These are phyloP conservation scores for Rallus limicola DNA, from an alignment of 2,113 vertebrate genomes.

Conservation along the genomic window DNA sequence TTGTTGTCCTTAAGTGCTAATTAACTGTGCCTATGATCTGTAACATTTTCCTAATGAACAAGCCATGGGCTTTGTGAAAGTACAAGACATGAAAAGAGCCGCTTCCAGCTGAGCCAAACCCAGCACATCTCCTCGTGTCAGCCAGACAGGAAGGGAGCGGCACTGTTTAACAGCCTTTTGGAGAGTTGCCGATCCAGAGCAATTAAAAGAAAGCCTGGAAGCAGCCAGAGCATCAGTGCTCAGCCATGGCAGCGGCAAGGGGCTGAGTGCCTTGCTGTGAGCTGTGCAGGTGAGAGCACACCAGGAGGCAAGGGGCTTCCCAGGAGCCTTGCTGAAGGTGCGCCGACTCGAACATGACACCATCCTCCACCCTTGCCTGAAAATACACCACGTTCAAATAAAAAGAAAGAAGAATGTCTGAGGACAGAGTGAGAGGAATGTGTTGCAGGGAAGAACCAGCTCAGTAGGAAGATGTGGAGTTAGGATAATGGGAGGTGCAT, in stretches of 20 bases:
- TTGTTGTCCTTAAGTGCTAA: slow-evolving; percentile 15
- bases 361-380: background rate
- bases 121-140: background rate
- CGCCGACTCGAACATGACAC: fast-evolving
- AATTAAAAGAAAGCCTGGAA: background rate
- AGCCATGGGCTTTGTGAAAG: background rate
- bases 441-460: background rate
- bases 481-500: background rate
- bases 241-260: background rate
- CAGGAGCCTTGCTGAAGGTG: background rate
- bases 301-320: background rate
- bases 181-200: background rate
- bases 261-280: background rate
- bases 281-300: background rate
- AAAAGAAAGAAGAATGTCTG: fast-evolving
- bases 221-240: background rate
- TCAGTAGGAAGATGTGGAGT: background rate
- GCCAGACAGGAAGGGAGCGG: background rate
- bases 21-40: slow-evolving; percentile 21
- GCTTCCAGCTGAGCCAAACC: background rate
- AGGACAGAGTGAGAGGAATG: background rate
- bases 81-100: background rate
- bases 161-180: background rate
- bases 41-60: slow-evolving; percentile 14
- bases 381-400: background rate